phyloP scores from a whole-genome alignment of 2,113 vertebrate genomes.

The Ceuthmochares aereus region DNA sequence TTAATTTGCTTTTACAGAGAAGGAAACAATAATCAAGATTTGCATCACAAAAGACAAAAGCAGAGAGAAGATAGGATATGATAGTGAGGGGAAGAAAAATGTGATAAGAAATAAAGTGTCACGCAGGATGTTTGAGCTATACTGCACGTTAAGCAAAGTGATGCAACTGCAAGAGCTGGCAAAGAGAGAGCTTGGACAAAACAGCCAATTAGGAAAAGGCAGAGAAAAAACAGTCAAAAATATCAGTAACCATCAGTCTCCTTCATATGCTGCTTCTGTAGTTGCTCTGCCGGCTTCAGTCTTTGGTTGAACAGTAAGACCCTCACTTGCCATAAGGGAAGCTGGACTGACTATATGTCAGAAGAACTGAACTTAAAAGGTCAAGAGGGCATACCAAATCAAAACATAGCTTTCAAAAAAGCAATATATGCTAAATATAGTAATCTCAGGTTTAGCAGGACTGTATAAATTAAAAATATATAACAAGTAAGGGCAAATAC shows the following conservation, averaged over 20 bases:
- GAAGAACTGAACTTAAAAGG: neutral
- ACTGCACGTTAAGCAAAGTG: neutral
- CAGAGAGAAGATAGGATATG: neutral
- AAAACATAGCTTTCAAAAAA: neutral
- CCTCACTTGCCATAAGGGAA: neutral
- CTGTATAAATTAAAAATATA: neutral
- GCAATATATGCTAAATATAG: neutral
- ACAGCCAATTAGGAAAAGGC: conserved; percentile 1
- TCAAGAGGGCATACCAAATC: neutral
- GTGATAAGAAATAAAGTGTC: neutral
- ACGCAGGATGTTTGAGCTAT: neutral
- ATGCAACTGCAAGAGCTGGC: neutral
- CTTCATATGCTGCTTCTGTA: neutral
- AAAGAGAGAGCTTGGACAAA: neutral
- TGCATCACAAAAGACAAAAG: neutral
- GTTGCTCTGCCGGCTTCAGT: conserved; percentile 20
- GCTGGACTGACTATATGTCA: neutral
- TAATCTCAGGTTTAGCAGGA: neutral
- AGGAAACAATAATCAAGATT: neutral
- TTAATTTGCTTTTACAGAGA: neutral
- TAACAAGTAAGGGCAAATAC: neutral
- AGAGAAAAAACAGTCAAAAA: neutral
- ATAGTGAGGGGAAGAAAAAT: neutral
- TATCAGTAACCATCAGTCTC: neutral
- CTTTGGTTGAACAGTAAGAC: neutral